These are phyloP conservation scores for Notolepis coatsorum DNA, from an alignment of 2,797 vertebrate genomes.

Conservation along the genomic window DNA sequence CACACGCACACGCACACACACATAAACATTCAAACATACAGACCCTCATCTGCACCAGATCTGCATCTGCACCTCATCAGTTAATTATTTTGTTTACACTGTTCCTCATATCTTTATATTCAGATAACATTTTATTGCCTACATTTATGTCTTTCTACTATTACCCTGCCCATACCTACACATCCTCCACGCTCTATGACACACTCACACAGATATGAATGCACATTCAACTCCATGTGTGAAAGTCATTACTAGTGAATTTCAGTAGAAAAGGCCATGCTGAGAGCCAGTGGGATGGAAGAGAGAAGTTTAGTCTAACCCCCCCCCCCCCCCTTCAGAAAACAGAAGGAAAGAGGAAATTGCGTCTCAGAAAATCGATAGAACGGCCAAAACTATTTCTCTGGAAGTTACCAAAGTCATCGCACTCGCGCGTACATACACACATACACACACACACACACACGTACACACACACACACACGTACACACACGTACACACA, in stretches of 20 bases:
- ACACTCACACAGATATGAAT: constrained; percentile 5
- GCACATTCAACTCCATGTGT: constrained; percentile 27
- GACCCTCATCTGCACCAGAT: background rate
- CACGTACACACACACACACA: constrained; percentile 3
- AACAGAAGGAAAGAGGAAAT: constrained; percentile 47
- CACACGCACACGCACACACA: constrained; percentile 22
- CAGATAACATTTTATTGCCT: too few relatives aligned
- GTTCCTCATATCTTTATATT: too few relatives aligned
- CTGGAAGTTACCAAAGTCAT: constrained; percentile 21
- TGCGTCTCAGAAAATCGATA: constrained; percentile 31
- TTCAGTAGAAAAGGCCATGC: constrained; percentile 37
- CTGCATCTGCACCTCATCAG: too few relatives aligned
- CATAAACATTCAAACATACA: background rate
- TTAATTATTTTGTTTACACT: too few relatives aligned
- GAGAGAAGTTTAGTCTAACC: background rate
- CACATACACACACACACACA: constrained; percentile 8
- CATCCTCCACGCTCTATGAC: too few relatives aligned
- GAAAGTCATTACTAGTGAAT: constrained; percentile 32
- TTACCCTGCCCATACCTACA: too few relatives aligned
- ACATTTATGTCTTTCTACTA: too few relatives aligned
- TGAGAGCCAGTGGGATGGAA: constrained; percentile 10
- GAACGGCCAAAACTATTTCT: constrained; percentile 60
- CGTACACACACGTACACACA: constrained; percentile 6
- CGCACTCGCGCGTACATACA: background rate
- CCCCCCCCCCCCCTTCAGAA: constrained; percentile 4